These are phyloP conservation scores for Sphyrna mokarran DNA, from an alignment of 2,113 vertebrate species.

Conservation along the genomic window DNA sequence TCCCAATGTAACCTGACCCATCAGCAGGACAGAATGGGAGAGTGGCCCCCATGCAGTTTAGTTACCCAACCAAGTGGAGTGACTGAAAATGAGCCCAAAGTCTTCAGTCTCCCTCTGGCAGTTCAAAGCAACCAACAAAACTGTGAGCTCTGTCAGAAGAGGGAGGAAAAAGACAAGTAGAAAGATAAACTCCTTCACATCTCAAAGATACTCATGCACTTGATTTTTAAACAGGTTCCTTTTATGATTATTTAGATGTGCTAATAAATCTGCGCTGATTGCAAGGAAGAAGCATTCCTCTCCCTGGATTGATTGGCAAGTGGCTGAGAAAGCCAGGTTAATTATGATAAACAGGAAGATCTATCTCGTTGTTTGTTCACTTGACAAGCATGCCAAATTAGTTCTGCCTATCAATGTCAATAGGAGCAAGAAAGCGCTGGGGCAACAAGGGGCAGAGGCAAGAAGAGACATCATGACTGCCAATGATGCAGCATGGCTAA, in stretches of 20 bases:
- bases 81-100: not conserved
- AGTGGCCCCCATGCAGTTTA: too few relatives aligned
- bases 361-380: not conserved
- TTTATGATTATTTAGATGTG: not conserved
- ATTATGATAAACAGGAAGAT: not conserved
- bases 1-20: not conserved
- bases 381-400: not conserved
- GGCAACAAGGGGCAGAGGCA: not conserved
- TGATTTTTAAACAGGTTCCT: constrained; percentile 17
- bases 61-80: not conserved
- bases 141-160: not conserved
- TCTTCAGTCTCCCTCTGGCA: not conserved
- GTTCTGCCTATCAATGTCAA: not conserved
- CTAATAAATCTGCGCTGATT: not conserved
- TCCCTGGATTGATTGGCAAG: not conserved
- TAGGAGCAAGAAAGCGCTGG: not conserved
- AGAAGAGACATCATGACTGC: not conserved
- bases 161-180: not conserved
- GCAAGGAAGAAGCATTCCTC: not conserved
- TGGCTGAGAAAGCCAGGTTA: not conserved
- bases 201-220: not conserved
- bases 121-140: not conserved
- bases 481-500: not conserved
- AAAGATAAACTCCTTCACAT: not conserved
- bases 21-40: not conserved